A percentile compares a stretch with the other conserved stretches of the same genome.
phyloP scores from a whole-genome alignment of 2,888 invertebrate species.

The Scrobipalpa costella region DNA sequence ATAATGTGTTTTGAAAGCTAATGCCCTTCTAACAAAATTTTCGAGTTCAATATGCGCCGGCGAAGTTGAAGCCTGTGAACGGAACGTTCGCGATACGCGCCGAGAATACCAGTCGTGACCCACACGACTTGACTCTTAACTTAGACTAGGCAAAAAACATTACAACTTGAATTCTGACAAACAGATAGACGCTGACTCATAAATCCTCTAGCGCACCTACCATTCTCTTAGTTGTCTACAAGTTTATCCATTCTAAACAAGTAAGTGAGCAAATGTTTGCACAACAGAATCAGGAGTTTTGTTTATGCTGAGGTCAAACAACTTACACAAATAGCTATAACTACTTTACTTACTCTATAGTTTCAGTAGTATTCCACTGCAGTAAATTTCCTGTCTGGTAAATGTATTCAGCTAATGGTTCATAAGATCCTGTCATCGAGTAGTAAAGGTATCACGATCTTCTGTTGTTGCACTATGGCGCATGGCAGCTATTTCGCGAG shows the following conservation, averaged over 20 bases:
- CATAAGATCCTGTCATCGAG: background rate
- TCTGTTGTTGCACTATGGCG: background rate
- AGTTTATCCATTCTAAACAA: slow-evolving; percentile 12
- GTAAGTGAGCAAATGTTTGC: background rate
- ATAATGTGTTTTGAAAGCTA: no score
- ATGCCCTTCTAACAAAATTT: slow-evolving; percentile 4
- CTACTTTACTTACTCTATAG: background rate
- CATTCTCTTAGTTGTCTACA: slow-evolving; percentile 27
- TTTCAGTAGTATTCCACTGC: background rate
- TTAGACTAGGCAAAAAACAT: background rate
- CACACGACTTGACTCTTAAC: slow-evolving; percentile 2
- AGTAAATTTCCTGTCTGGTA: no score
- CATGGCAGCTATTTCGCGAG: slow-evolving; percentile 25
- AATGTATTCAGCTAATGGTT: background rate
- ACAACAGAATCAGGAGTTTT: background rate
- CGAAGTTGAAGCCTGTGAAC: slow-evolving; percentile 50
- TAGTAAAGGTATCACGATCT: background rate
- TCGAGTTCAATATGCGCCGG: slow-evolving; percentile 11
- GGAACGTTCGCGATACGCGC: slow-evolving; percentile 62
- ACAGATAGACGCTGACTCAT: background rate
- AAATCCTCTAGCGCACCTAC: slow-evolving; percentile 24
- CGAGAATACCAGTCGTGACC: slow-evolving; percentile 48
- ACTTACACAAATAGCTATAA: no score
- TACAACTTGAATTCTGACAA: slow-evolving; percentile 1
- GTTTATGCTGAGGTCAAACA: background rate